These are phyloP conservation scores for Drosophila heteroneura DNA, from an alignment of 2,888 invertebrate species.

Conservation along the genomic window DNA sequence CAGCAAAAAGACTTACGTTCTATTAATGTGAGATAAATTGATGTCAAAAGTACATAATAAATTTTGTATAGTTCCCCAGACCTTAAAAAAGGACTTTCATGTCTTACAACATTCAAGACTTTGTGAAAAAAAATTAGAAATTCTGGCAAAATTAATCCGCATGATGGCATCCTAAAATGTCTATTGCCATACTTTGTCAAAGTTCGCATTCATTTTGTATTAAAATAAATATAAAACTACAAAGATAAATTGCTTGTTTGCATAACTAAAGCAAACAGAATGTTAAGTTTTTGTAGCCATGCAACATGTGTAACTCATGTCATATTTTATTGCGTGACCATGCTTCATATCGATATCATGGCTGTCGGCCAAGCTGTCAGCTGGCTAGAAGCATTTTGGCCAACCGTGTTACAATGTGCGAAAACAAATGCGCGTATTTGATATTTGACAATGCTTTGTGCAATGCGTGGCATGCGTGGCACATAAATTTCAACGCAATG, in stretches of 20 bases:
- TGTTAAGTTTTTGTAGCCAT: constrained; percentile 14
- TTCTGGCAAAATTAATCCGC: too few relatives aligned
- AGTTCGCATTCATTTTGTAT: background rate
- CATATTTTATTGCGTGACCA: constrained; percentile 58
- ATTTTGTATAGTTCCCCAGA: background rate
- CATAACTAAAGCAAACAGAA: constrained; percentile 24
- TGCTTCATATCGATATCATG: constrained; percentile 37
- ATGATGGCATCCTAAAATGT: too few relatives aligned
- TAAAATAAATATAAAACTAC: background rate
- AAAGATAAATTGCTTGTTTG: constrained; percentile 1
- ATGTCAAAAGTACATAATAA: background rate
- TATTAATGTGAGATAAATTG: background rate
- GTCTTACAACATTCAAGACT: background rate
- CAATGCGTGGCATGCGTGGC: constrained; percentile 44
- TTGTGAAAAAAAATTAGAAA: too few relatives aligned
- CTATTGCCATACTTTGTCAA: background rate
- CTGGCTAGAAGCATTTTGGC: constrained; percentile 16
- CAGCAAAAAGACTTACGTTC: background rate
- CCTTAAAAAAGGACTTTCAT: background rate
- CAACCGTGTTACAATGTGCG: constrained; percentile 64
- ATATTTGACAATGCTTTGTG: constrained; percentile 44
- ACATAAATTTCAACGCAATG: constrained; percentile 48
- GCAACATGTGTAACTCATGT: constrained; percentile 74
- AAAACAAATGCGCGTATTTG: constrained; percentile 61
- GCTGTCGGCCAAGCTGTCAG: constrained; percentile 45